Evolutionary conservation across 2,797 vertebrate genomes (phyloP), one percentile per base, ranked within the genome.

Genomic region (Siniperca undulata): DNA sequence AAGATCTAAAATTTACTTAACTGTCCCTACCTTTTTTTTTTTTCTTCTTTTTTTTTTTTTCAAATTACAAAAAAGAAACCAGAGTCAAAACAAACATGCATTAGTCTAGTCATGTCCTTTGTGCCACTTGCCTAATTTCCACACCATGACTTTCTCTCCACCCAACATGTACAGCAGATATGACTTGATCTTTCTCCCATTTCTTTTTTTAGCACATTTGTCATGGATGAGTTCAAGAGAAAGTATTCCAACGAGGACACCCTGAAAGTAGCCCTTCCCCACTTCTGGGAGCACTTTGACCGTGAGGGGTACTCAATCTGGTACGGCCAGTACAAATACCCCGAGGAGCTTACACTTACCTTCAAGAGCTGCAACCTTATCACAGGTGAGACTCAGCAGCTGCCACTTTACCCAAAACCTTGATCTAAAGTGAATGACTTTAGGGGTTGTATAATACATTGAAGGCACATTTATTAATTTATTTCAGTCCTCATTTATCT

Each of bases 331-430:
- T 99, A 99, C 93, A 96, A 97, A 52, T 99, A 95, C 91, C 94
- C 97, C 0, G 93, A 97, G 0, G 97, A 99, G 90, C 96, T 99
- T 2, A 91, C 95, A 42, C 96, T 95, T 85, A 92, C 96, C 74
- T 99, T 99, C 93, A 99, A 97, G 97, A 98, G 97, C 92, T 99
- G 97, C 95, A 99, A 99, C 93, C 97, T 99, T 59, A 99, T 99
- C 93, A 96, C 97, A 50, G 97, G 98, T 98, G 85, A 91, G 91
- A 53, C 46, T 36, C 27, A 0, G 4, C 53, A 52, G 14, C 68
- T 62, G 27, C 9, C 14, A 2, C 69, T 46, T 27, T 1, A 20
- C 16, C 12, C 5, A 62, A 5, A 14, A 34, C 13, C 10, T 38
- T 34, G 16, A 58, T 11, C 6, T 9, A 24, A 78, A 58, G 16